A percentile compares a stretch with the other conserved stretches of the same genome.
Evolutionary conservation across 1,140 invertebrate species (phyloP).

Genomic region (Brachystomella parvula): DNA sequence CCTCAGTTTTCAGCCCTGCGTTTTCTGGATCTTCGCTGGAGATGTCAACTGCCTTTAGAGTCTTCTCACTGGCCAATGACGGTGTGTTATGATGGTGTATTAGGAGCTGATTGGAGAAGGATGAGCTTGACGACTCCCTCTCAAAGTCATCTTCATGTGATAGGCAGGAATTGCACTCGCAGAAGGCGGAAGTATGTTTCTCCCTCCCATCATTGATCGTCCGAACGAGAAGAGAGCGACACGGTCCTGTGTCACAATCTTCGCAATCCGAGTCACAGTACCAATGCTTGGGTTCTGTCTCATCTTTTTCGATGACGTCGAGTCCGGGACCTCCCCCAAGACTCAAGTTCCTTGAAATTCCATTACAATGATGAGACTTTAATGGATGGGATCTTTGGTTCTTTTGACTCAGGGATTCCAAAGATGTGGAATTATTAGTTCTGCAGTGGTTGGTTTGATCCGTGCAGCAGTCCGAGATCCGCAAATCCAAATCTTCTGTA

Average conservation of each 20-base stretch:
- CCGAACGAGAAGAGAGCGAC: constrained; percentile 31
- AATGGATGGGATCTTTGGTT: constrained; percentile 24
- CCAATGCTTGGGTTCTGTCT: constrained; percentile 34
- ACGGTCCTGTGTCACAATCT: constrained; percentile 27
- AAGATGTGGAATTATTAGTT: constrained; percentile 55
- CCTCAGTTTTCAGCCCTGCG: background rate
- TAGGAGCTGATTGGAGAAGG: background rate
- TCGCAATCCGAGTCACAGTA: constrained; percentile 39
- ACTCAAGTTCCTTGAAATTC: background rate
- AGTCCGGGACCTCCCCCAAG: constrained; percentile 1
- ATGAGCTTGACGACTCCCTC: constrained; percentile 12
- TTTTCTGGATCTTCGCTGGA: background rate
- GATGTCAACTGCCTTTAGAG: constrained; percentile 35
- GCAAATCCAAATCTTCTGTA: constrained; percentile 49
- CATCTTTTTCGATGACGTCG: constrained; percentile 7
- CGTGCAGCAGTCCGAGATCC: constrained; percentile 31
- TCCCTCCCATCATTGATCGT: constrained; percentile 26
- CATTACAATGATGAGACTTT: constrained; percentile 27
- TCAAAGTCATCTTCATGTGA: constrained; percentile 32
- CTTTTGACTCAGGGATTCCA: constrained; percentile 62
- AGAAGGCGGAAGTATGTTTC: constrained; percentile 21
- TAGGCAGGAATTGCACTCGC: constrained; percentile 35
- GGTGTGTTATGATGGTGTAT: constrained; percentile 32
- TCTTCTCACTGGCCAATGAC: constrained; percentile 36
- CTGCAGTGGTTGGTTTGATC: constrained; percentile 60